phyloP scores from a whole-genome alignment of 2,113 vertebrate genomes.

The Cyphomyrus plagiostoma region DNA sequence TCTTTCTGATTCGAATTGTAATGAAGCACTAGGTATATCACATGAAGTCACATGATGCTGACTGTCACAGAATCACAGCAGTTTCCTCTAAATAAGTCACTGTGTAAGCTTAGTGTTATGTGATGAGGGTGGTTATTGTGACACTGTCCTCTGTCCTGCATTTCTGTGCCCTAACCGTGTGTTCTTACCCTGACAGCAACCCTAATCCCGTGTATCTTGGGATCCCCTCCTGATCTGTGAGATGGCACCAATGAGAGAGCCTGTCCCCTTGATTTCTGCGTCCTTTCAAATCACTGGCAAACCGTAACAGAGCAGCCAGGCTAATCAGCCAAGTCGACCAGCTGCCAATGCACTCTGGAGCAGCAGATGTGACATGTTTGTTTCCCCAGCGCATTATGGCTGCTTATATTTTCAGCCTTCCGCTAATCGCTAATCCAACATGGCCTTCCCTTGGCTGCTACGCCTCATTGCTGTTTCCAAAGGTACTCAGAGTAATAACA shows the following conservation, averaged over 20 bases:
- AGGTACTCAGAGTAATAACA: neutral
- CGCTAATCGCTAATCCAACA: neutral
- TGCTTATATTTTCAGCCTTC: conserved; percentile 10
- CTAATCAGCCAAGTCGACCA: conserved; percentile 64
- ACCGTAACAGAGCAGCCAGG: conserved; percentile 57
- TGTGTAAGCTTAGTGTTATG: neutral
- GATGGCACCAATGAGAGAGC: conserved; percentile 44
- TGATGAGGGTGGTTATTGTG: neutral
- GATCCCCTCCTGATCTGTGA: conserved; percentile 43
- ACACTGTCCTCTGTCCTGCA: neutral
- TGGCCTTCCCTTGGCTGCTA: neutral
- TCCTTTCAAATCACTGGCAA: conserved; percentile 54
- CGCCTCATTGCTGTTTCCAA: neutral
- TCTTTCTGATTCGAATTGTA: neutral
- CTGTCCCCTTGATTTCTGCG: conserved; percentile 41
- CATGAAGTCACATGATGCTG: neutral
- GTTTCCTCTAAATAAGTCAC: neutral
- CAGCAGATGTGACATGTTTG: conserved; percentile 69
- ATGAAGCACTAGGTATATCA: too few relatives aligned
- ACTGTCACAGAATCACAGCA: neutral
- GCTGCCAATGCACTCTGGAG: conserved; percentile 54
- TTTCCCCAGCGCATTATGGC: conserved; percentile 50
- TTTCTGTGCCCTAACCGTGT: neutral
- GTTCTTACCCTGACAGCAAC: neutral
- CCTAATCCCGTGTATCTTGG: neutral